Conservation (phyloP, 1,140 invertebrate genomes). For the Drosophila seguyi region DNA sequence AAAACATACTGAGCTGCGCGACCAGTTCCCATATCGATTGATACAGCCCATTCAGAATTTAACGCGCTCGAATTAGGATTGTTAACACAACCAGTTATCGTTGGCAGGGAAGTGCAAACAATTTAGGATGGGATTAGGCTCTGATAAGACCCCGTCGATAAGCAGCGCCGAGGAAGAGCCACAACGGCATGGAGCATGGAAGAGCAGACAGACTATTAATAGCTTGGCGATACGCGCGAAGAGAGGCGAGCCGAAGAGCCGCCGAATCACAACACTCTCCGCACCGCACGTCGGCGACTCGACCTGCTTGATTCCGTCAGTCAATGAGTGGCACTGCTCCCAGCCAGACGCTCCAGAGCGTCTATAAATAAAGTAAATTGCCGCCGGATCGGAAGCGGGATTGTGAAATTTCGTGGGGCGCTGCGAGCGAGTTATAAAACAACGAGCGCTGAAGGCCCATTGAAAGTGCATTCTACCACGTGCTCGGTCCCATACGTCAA, state of each 20-base stretch:
- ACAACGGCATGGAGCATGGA: not conserved
- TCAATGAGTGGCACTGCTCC: conserved; percentile 56
- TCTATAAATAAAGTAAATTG: conserved; percentile 14
- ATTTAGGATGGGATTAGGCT: conserved; percentile 18
- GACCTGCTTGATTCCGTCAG: conserved; percentile 37
- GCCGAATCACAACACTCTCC: conserved; percentile 2
- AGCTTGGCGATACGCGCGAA: conserved; percentile 9
- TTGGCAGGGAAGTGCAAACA: conserved; percentile 14
- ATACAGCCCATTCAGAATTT: conserved; percentile 29
- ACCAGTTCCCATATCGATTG: conserved; percentile 23
- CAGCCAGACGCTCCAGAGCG: conserved; percentile 38
- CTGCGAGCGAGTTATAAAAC: conserved; percentile 58
- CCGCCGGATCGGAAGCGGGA: conserved; percentile 11
- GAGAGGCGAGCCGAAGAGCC: not conserved
- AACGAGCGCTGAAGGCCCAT: conserved; percentile 15
- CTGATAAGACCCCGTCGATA: conserved; percentile 35
- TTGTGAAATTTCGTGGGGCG: conserved; percentile 14
- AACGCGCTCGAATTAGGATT: conserved; percentile 13
- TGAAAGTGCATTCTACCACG: conserved; percentile 71
- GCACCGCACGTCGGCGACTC: conserved; percentile 1
- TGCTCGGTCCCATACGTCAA: conserved; percentile 9
- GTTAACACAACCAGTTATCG: conserved; percentile 2
- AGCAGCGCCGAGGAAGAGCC: not conserved
- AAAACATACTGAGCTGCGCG: not conserved
- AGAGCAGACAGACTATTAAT: conserved; percentile 47